phyloP scores from a whole-genome alignment of 1,140 invertebrate genomes.

The Bombus sylvicola region DNA sequence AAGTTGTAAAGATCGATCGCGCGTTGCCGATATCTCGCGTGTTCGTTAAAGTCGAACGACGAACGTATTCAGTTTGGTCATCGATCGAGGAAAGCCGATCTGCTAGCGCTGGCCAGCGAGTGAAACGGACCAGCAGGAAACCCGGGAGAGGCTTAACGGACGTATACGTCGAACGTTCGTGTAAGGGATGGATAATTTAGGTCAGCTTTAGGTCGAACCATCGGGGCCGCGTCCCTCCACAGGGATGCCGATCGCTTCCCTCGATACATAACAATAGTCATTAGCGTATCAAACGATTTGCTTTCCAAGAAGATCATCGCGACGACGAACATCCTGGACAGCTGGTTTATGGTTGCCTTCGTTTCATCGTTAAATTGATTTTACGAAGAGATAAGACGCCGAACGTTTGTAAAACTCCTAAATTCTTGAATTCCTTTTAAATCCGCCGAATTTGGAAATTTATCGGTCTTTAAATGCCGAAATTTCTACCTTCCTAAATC shows the following conservation, averaged over 20 bases:
- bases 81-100: constrained; percentile 62
- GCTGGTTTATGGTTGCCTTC: neutral
- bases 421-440: neutral
- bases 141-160: constrained; percentile 65
- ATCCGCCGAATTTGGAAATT: too few species aligned
- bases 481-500: too few species aligned
- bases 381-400: too few species aligned
- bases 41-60: constrained; percentile 10
- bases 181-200: constrained; percentile 67
- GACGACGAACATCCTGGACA: neutral
- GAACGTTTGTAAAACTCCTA: neutral
- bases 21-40: neutral
- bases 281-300: constrained; percentile 64
- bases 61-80: constrained; percentile 49
- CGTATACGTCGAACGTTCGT: constrained; percentile 59
- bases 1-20: neutral
- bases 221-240: constrained; percentile 49
- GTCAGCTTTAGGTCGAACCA: constrained; percentile 60
- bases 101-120: constrained; percentile 12
- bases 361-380: neutral
- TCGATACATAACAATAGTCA: constrained; percentile 73
- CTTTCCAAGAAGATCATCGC: constrained; percentile 34
- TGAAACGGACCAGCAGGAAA: constrained; percentile 50
- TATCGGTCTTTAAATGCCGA: too few species aligned
- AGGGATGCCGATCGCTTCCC: constrained; percentile 56